These are phyloP conservation scores for Taxidea taxus DNA, from an alignment of 2,113 vertebrate species.

Conservation along the genomic window DNA sequence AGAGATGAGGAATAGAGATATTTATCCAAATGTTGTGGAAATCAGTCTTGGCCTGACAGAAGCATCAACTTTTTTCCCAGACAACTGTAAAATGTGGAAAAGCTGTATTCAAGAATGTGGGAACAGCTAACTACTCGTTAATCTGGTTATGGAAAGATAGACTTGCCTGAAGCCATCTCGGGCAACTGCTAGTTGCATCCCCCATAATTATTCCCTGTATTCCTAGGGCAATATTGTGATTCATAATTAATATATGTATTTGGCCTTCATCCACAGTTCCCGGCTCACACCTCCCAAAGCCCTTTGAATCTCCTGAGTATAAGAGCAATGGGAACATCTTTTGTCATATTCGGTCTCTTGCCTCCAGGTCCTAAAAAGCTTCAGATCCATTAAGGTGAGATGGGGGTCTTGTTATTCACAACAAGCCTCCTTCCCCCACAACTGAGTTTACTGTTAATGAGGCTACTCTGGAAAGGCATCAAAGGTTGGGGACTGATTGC, in stretches of 20 bases:
- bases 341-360: background rate
- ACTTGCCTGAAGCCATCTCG: background rate
- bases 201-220: background rate
- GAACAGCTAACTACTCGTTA: background rate
- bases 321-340: background rate
- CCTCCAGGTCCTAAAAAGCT: background rate
- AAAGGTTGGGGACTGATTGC: background rate
- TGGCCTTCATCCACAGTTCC: background rate
- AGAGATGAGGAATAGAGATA: background rate
- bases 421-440: background rate
- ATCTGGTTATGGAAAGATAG: background rate
- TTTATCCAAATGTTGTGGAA: background rate
- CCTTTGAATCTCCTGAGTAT: background rate
- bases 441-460: background rate
- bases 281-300: background rate
- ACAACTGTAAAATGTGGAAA: background rate
- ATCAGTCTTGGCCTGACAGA: background rate
- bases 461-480: background rate
- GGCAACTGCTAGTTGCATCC: background rate
- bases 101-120: no score
- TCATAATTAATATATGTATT: background rate
- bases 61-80: background rate
- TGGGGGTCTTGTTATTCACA: background rate
- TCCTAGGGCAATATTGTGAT: background rate
- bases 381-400: background rate